These are phyloP conservation scores for Drosophila neotestacea DNA, from an alignment of 2,888 invertebrate species.

Conservation along the genomic window DNA sequence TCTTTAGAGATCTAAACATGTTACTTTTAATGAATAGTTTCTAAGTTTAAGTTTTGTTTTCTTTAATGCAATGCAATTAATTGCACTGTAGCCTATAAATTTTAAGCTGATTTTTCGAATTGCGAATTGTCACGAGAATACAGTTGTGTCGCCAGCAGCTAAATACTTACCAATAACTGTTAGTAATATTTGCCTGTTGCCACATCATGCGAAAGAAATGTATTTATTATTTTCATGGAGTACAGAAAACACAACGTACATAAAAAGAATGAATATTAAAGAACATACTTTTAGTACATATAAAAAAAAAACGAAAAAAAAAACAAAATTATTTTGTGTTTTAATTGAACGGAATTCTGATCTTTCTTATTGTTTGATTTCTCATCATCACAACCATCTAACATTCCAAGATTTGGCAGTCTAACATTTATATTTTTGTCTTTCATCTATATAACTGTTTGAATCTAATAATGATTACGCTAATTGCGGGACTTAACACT, in stretches of 20 bases:
- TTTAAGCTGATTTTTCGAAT: conserved; percentile 33
- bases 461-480: conserved; percentile 11
- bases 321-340: conserved; percentile 65
- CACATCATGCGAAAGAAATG: conserved; percentile 22
- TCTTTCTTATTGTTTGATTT: conserved; percentile 3
- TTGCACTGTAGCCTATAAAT: conserved; percentile 24
- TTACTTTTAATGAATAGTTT: conserved; percentile 53
- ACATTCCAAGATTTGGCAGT: conserved; percentile 14
- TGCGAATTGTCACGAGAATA: conserved; percentile 31
- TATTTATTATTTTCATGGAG: conserved; percentile 59
- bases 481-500: conserved; percentile 17
- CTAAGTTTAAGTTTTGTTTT: conserved; percentile 43
- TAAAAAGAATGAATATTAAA: conserved; percentile 54
- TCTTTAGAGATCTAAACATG: conserved; percentile 60
- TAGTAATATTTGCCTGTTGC: conserved; percentile 36
- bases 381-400: conserved; percentile 3
- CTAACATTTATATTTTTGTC: background rate
- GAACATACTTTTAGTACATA: conserved; percentile 56
- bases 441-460: background rate
- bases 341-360: conserved; percentile 50
- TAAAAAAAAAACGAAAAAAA: conserved; percentile 46
- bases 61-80: conserved; percentile 15
- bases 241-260: conserved; percentile 42
- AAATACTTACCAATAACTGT: conserved; percentile 39
- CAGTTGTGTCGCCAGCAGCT: conserved; percentile 21